Percentiles rank a stretch among this genome's conserved stretches.
phyloP scores from a whole-genome alignment of 2,888 invertebrate species.

The Hemaris fuciformis region DNA sequence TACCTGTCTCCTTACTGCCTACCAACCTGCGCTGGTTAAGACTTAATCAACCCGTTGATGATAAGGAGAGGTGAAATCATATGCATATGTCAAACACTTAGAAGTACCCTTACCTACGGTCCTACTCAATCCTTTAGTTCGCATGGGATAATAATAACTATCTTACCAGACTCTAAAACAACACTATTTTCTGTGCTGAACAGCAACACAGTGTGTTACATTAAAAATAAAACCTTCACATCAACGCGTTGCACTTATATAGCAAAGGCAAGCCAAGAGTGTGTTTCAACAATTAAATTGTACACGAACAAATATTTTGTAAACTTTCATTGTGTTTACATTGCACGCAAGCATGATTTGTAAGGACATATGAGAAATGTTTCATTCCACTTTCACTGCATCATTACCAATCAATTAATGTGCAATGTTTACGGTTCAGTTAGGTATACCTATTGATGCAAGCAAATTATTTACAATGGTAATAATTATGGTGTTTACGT shows the following conservation, averaged over 20 bases:
- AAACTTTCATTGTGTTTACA: not conserved
- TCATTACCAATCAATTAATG: not conserved
- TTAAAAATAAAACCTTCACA: not conserved
- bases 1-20: constrained; percentile 73
- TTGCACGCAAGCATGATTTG: not conserved
- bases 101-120: constrained; percentile 39
- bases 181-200: not conserved
- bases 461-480: not conserved
- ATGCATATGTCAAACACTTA: constrained; percentile 46
- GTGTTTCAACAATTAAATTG: not conserved
- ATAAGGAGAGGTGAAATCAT: constrained; percentile 61
- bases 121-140: constrained; percentile 41
- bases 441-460: not conserved
- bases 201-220: not conserved
- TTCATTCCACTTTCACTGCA: not conserved
- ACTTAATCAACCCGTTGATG: constrained; percentile 47
- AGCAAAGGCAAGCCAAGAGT: not conserved
- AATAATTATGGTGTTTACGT: not conserved
- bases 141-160: constrained; percentile 33
- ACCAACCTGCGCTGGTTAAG: constrained; percentile 68
- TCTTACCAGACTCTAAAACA: not conserved
- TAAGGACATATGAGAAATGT: not conserved
- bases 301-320: not conserved
- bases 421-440: not conserved
- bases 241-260: not conserved